phyloP scores from a whole-genome alignment of 2,888 invertebrate genomes.

The Agriopis aurantiaria region DNA sequence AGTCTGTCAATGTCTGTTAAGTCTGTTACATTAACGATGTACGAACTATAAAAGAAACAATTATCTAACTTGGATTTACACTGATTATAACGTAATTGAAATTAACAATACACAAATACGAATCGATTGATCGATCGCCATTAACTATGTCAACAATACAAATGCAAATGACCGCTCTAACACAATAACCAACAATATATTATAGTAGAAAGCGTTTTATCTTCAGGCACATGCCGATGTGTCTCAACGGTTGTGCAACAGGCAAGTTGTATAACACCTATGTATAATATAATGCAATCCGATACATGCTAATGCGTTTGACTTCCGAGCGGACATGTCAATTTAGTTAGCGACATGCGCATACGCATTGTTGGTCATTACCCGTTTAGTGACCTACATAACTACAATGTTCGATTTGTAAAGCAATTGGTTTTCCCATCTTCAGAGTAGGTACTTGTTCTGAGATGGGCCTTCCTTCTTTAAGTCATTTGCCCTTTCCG shows the following conservation, averaged over 20 bases:
- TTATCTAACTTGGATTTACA: neutral
- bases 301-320: constrained; percentile 71
- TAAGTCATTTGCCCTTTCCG: neutral
- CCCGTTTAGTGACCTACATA: constrained; percentile 32
- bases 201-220: constrained; percentile 72
- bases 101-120: constrained; percentile 10
- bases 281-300: constrained; percentile 52
- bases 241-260: constrained; percentile 70
- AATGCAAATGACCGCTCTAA: constrained; percentile 24
- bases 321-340: constrained; percentile 81
- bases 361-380: constrained; percentile 31
- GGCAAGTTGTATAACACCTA: constrained; percentile 66
- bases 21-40: no score
- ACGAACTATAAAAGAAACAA: no score
- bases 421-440: constrained; percentile 11
- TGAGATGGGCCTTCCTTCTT: neutral
- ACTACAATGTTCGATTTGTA: constrained; percentile 24
- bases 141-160: constrained; percentile 28
- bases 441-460: neutral
- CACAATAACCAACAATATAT: constrained; percentile 22
- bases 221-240: constrained; percentile 71
- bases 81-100: constrained; percentile 1
- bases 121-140: constrained; percentile 26
- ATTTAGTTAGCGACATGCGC: constrained; percentile 56
- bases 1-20: no score